Evolutionary conservation across 1,140 invertebrate species (phyloP), one percentile per base, ranked within the genome.

Genomic region (Atta texana): DNA sequence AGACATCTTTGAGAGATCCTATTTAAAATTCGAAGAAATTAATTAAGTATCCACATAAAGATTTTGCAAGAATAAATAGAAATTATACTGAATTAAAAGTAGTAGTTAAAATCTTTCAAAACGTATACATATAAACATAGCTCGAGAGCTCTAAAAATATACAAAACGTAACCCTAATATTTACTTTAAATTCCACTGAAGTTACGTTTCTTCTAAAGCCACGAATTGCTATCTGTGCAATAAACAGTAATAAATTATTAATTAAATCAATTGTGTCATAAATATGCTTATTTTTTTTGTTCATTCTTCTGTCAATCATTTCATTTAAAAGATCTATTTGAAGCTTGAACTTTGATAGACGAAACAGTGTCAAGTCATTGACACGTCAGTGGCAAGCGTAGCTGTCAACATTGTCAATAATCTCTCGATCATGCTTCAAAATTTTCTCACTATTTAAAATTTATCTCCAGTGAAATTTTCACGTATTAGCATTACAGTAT

Each of bases 281-380:
- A 21, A 61, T 51, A 28, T 24, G 0, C 3, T 44, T 44, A 28
- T 82, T 28, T 31, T 24, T 49, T 21, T 34, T 12, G 1, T 31
- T 18, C 31, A n/a, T 72, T 55, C 6, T 14, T 14, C 31, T 61
- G 61, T 63, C 55, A 39, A 49, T 49, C 4, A 21, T 84, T 59
- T 61, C 4, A 61, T 18, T 31, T 16, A 64, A n/a, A 57, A 18
- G 14, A 59, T n/a, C 28, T 21, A 72, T 34, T 80, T 44, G 66
- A 72, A 53, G 49, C 31, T 74, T 59, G 78, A 71, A 71, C 64
- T 84, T 55, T 68, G 63, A 68, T 55, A 68, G 10, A 55, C 49
- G 31, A 51, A 78, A 78, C 76, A 66, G 76, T 76, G 18, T 51
- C 39, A 7, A n/a, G 3, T 68, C 49, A 68, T 61, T 44, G 31